A percentile compares a stretch with the other conserved stretches of the same genome.
Conservation (phyloP, 23 tunicate species). For the Halocynthia aurantium region DNA sequence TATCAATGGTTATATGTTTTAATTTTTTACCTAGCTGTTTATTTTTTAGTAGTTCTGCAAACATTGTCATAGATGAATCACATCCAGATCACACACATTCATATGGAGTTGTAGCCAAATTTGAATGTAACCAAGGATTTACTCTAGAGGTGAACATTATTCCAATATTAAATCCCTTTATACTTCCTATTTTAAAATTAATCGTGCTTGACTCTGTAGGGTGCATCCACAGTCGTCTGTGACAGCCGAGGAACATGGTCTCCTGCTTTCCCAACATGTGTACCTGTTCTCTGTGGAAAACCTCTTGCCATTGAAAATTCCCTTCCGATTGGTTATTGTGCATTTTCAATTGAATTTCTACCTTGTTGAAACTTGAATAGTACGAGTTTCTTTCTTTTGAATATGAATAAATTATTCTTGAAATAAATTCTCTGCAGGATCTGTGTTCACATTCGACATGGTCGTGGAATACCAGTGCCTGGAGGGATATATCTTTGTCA, state of each 20-base stretch:
- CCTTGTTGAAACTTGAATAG: neutral
- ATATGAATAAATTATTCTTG: neutral
- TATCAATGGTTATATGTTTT: neutral
- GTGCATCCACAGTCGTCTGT: conserved; percentile 18
- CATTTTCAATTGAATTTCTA: neutral
- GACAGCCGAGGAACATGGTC: conserved; percentile 42
- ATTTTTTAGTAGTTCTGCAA: neutral
- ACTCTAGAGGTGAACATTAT: conserved; percentile 1
- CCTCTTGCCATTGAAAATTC: conserved; percentile 38
- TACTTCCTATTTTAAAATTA: neutral
- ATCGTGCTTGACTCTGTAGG: neutral
- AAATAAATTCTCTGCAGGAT: conserved; percentile 19
- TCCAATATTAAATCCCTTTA: neutral
- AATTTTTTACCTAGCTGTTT: neutral
- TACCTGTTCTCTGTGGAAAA: conserved; percentile 60
- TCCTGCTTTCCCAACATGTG: conserved; percentile 39
- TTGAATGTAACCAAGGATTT: conserved; percentile 11
- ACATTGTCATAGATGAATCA: neutral
- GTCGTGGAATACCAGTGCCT: conserved; percentile 53
- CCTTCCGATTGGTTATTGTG: conserved; percentile 3
- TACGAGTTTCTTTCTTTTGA: neutral
- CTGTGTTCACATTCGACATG: conserved; percentile 61
- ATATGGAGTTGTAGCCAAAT: conserved; percentile 11
- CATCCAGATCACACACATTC: neutral
- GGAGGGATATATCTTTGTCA: conserved; percentile 27